A percentile compares a stretch with the other conserved stretches of the same genome.
Evolutionary conservation across 2,888 invertebrate species (phyloP).

Genomic region (Folsomia manolachei): DNA sequence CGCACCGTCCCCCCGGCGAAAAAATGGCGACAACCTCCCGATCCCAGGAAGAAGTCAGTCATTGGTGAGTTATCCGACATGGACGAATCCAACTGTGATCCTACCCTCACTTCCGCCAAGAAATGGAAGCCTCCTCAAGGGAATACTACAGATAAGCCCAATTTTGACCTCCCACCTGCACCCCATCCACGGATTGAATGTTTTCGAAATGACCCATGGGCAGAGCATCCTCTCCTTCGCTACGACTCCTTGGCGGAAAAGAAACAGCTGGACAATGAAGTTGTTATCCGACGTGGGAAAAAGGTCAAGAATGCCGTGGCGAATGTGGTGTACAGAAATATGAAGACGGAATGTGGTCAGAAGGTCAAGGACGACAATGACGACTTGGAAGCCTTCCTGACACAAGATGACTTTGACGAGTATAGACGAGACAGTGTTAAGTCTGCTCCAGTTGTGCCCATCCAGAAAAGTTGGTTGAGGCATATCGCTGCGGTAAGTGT

Average conservation of each 20-base stretch:
- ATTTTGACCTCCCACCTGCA: background rate
- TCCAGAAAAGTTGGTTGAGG: constrained; percentile 40
- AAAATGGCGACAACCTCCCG: too few relatives aligned
- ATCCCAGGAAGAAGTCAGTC: too few relatives aligned
- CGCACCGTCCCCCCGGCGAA: too few relatives aligned
- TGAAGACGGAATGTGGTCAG: constrained; percentile 10
- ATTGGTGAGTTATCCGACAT: too few relatives aligned
- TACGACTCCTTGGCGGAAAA: constrained; percentile 36
- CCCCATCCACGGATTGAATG: constrained; percentile 22
- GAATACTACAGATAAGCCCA: background rate
- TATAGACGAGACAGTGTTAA: constrained; percentile 45
- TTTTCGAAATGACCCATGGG: constrained; percentile 38
- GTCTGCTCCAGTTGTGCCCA: constrained; percentile 41
- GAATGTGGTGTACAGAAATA: constrained; percentile 29
- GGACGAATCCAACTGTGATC: too few relatives aligned
- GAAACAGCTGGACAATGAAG: constrained; percentile 37
- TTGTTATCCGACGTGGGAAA: constrained; percentile 36
- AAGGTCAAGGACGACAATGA: constrained; percentile 12
- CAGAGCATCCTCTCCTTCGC: constrained; percentile 37
- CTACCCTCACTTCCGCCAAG: too few relatives aligned
- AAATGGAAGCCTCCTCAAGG: background rate
- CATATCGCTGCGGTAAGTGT: constrained; percentile 39
- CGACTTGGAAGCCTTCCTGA: constrained; percentile 39
- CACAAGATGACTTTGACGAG: constrained; percentile 47
- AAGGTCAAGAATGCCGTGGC: constrained; percentile 31